These are phyloP conservation scores for Hirtodrosophila histrioides DNA, from an alignment of 2,888 invertebrate species.

Conservation along the genomic window DNA sequence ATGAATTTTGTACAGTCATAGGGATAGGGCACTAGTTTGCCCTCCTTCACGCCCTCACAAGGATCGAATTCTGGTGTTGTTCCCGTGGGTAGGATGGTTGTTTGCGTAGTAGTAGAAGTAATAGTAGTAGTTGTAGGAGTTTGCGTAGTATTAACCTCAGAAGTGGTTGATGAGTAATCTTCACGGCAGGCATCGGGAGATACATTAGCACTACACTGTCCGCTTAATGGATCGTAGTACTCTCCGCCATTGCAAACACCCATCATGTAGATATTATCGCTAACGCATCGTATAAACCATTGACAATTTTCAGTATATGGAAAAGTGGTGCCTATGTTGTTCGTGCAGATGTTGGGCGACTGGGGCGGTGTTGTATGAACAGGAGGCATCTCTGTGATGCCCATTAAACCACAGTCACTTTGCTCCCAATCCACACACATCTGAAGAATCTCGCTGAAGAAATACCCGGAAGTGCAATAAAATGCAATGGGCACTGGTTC, in stretches of 20 bases:
- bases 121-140: neutral
- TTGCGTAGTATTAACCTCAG: conserved; percentile 14
- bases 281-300: conserved; percentile 56
- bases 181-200: conserved; percentile 52
- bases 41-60: conserved; percentile 31
- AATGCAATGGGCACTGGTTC: conserved; percentile 83
- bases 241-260: conserved; percentile 85
- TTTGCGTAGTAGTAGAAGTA: conserved; percentile 12
- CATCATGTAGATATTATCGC: conserved; percentile 76
- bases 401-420: conserved; percentile 80
- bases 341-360: conserved; percentile 23
- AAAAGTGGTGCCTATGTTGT: conserved; percentile 20
- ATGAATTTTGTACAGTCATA: conserved; percentile 60
- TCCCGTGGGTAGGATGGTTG: conserved; percentile 1
- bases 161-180: conserved; percentile 7
- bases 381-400: conserved; percentile 31
- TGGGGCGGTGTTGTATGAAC: conserved; percentile 25
- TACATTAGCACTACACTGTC: conserved; percentile 41
- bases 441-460: conserved; percentile 75
- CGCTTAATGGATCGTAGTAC: conserved; percentile 54
- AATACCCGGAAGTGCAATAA: conserved; percentile 86
- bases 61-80: conserved; percentile 30
- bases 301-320: conserved; percentile 55
- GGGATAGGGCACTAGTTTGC: conserved; percentile 57
- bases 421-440: conserved; percentile 65